These are phyloP conservation scores for Taeniopygia guttata DNA, from an alignment of 2,797 vertebrate genomes.

Conservation along the genomic window DNA sequence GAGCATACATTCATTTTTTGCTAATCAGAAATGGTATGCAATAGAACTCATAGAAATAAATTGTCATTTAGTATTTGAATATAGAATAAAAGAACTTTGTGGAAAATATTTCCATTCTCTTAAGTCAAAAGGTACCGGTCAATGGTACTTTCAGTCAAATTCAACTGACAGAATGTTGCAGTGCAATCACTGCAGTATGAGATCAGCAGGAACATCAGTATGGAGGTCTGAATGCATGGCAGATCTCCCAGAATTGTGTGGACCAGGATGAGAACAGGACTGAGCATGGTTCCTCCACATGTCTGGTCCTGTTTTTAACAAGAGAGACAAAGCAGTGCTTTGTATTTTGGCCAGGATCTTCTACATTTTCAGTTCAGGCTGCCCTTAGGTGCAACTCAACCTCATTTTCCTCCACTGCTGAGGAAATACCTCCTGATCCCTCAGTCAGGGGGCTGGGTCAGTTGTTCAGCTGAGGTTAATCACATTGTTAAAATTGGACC, in stretches of 20 bases:
- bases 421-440: neutral
- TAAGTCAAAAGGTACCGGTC: neutral
- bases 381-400: neutral
- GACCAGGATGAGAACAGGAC: neutral
- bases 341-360: neutral
- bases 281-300: neutral
- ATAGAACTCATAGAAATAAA: neutral
- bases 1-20: neutral
- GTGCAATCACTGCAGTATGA: neutral
- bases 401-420: neutral
- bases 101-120: neutral
- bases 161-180: no score
- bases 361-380: neutral
- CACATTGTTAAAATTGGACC: no score
- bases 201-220: neutral
- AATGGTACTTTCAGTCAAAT: neutral
- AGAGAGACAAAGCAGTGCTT: neutral
- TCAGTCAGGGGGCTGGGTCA: neutral
- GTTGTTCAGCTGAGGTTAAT: neutral
- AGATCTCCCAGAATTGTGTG: neutral
- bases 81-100: neutral
- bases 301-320: no score
- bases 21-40: conserved; percentile 11
- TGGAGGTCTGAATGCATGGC: neutral
- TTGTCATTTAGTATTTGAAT: neutral